Evolutionary conservation across 2,113 vertebrate genomes (phyloP).

Genomic region (Oenanthe oenanthe): DNA sequence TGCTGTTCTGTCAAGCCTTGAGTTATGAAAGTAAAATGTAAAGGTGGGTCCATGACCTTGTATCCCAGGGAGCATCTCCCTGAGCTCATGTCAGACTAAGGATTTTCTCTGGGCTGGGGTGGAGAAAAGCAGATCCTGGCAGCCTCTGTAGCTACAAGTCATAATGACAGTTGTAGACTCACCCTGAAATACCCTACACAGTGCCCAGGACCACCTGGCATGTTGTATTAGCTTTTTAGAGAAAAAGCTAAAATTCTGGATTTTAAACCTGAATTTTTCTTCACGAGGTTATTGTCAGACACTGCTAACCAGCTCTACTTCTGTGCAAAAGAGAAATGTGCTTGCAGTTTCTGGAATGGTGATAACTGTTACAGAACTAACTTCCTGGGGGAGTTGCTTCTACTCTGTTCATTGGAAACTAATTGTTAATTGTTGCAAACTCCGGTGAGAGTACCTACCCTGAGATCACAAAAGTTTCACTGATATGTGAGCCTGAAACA

Average conservation of each 20-base stretch:
- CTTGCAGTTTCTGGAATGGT: background rate
- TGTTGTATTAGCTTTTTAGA: background rate
- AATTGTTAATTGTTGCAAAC: background rate
- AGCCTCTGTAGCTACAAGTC: background rate
- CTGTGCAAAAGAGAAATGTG: background rate
- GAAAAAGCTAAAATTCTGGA: background rate
- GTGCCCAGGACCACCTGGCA: background rate
- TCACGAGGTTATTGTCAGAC: background rate
- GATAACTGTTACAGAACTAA: background rate
- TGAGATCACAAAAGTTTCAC: background rate
- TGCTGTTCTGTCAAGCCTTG: conserved; percentile 24
- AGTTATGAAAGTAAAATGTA: conserved; percentile 26
- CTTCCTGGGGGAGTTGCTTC: background rate
- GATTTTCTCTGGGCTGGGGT: background rate
- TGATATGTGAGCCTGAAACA: background rate
- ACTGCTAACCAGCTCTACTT: background rate
- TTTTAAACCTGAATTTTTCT: background rate
- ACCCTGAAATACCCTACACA: background rate
- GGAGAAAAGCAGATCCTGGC: background rate
- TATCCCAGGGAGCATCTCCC: background rate
- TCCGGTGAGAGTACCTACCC: background rate
- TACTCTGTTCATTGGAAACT: background rate
- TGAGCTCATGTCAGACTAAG: background rate
- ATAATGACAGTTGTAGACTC: background rate
- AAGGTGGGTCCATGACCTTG: conserved; percentile 12